These are phyloP conservation scores for Cyphomyrmex costatus DNA, from an alignment of 1,140 invertebrate genomes.

Conservation along the genomic window DNA sequence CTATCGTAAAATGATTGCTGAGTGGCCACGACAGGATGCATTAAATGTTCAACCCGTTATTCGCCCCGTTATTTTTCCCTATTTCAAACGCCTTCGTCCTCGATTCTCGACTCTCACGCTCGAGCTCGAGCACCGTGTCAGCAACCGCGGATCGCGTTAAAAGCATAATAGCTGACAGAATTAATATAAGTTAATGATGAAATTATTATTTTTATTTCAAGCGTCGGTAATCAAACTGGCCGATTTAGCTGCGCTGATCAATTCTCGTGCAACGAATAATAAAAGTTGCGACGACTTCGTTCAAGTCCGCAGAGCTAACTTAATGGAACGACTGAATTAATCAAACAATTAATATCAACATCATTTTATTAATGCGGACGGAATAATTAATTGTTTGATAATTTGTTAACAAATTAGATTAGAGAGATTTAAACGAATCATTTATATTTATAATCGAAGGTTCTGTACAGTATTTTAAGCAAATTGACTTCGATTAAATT, in stretches of 20 bases:
- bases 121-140: constrained; percentile 19
- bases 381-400: constrained; percentile 1
- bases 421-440: neutral
- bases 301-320: neutral
- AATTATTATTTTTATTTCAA: neutral
- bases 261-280: neutral
- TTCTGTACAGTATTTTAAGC: neutral
- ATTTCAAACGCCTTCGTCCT: constrained; percentile 74
- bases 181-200: constrained; percentile 6
- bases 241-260: neutral
- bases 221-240: neutral
- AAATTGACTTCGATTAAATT: neutral
- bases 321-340: neutral
- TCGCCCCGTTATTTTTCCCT: constrained; percentile 79
- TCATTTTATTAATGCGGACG: neutral
- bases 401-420: neutral
- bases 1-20: constrained; percentile 36
- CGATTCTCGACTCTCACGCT: constrained; percentile 69
- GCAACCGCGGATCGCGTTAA: no score
- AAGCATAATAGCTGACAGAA: neutral
- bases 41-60: constrained; percentile 76
- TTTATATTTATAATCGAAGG: neutral
- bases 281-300: neutral
- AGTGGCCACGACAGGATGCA: constrained; percentile 66
- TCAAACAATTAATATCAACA: neutral